Base-by-base conservation (phyloP, 2,888 invertebrate species). In the Pristionchus maxplancki region DNA sequence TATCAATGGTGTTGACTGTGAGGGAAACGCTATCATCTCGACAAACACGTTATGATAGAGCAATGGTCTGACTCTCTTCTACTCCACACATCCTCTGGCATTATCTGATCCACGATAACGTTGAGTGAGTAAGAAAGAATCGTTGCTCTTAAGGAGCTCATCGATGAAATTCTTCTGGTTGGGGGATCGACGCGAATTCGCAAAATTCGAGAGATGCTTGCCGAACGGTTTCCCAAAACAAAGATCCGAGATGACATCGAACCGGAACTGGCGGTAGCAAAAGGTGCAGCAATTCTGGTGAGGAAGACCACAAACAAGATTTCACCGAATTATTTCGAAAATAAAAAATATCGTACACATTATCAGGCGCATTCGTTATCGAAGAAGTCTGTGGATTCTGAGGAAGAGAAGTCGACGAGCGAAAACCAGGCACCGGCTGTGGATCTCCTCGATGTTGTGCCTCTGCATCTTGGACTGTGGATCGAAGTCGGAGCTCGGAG, bases 171-270 rank as follows among this genome's bases (percentile, higher is more conserved):
- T 28, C 20, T 81, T 1, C 81, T 81, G 24, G 81, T 81, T n/a
- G 81, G 81, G 11, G 81, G 81, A 50, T 81, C 81, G 28, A 81
- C 81, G 13, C 81, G 81, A 6, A 71, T 71, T 71, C 40, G 13
- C 24, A 15, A 37, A 17, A 20, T 71, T 20, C 37, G 71, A 20
- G 71, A 71, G 24, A n/a, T 71, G 34, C 71, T 71, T 2, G n/a
- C 37, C 5, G 37, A 71, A 13, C 37, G 71, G 8, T 71, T 71
- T 71, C 37, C 71, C 1, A 71, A 71, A 15, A 20, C 11, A 8
- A 17, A 24, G 24, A 71, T 71, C 37, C 15, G 71, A 6, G 71
- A 71, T 71, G 71, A 37, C 71, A 40, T 71, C 37, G 71, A 71
- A 37, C 71, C 71, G 3, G 71, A 71, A 37, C 71, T 71, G 2